Conservation (phyloP, 2,888 invertebrate species). For the Mongoloraphidia duomilia region DNA sequence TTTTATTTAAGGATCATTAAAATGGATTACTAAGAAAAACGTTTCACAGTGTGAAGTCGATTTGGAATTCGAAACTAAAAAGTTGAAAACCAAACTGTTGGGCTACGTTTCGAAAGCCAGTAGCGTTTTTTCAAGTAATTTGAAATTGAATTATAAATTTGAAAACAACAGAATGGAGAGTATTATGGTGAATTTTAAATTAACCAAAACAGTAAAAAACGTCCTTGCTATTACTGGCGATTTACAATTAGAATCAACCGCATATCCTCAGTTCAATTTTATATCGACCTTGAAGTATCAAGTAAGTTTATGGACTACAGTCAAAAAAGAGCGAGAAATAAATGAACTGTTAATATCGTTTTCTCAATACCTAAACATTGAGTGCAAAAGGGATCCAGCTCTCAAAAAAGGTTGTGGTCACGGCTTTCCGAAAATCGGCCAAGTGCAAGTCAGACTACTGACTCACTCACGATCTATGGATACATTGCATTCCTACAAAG, state of each 20-base stretch:
- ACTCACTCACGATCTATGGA: no score
- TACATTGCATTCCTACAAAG: no score
- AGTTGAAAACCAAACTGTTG: constrained; percentile 52
- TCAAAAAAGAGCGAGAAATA: not conserved
- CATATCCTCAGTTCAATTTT: constrained; percentile 62
- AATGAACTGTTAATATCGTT: not conserved
- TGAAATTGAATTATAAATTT: constrained; percentile 53
- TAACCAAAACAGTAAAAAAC: constrained; percentile 28
- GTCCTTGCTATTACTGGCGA: constrained; percentile 45
- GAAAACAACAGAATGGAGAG: constrained; percentile 39
- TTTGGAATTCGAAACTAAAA: constrained; percentile 63
- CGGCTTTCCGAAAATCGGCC: no score
- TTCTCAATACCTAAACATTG: not conserved
- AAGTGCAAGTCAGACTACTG: no score
- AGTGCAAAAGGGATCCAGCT: no score
- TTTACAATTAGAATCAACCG: constrained; percentile 54
- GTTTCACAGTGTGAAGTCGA: constrained; percentile 64
- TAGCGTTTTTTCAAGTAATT: constrained; percentile 35
- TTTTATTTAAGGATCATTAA: constrained; percentile 36
- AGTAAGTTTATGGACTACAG: constrained; percentile 29
- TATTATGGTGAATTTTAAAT: constrained; percentile 32
- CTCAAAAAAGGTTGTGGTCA: no score
- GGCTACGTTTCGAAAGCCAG: constrained; percentile 46
- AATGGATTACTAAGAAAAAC: constrained; percentile 48
- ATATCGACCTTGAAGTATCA: constrained; percentile 46